Base-by-base conservation (phyloP, 2,113 vertebrate species). In the Megaceryle maxima region DNA sequence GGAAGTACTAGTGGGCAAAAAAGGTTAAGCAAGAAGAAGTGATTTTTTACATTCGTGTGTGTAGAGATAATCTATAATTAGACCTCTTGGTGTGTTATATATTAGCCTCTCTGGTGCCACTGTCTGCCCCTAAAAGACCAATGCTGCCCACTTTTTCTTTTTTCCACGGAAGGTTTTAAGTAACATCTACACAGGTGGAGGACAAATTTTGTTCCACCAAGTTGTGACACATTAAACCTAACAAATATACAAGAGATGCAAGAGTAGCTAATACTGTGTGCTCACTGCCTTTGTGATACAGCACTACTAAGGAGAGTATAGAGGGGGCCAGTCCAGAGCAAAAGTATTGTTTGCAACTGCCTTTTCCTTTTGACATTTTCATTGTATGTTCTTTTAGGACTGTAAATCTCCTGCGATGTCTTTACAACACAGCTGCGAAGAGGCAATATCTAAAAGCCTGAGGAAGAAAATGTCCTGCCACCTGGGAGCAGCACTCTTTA, bases 401-500 rank as follows among this genome's bases (percentile, higher is more conserved):
- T 84, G 88, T 95, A 95, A 94, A 95, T 93, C 92, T 96, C 95
- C 95, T 64, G 87, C 35, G 5, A 96, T 88, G 96, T 94, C 96
- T 96, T 96, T 95, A 94, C 96, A 92, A 80, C 92, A 43, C 91
- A 95, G 90, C 88, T 92, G 94, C 1, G 68, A 94, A 81, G 96
- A 96, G 91, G 94, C 87, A 91, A 37, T 78, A 90, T 95, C 95
- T 96, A 81, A 96, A 94, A 87, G 95, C 88, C 90, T 75, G 94
- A 92, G 83, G 92, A 90, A 96, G 94, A 97, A 96, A 96, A 96
- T 92, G 94, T 95, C 96, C 94, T 96, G 93, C 93, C 90, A 88
- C 92, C 96, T 90, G 96, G 93, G 90, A 95, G 90, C 95, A 93
- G 92, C 92, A 96, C 94, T 96, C 93, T 94, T 95, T 79, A 94